A percentile compares a stretch with the other conserved stretches of the same genome.
Conservation (phyloP, 2,797 vertebrate genomes). For the Allobates femoralis region DNA sequence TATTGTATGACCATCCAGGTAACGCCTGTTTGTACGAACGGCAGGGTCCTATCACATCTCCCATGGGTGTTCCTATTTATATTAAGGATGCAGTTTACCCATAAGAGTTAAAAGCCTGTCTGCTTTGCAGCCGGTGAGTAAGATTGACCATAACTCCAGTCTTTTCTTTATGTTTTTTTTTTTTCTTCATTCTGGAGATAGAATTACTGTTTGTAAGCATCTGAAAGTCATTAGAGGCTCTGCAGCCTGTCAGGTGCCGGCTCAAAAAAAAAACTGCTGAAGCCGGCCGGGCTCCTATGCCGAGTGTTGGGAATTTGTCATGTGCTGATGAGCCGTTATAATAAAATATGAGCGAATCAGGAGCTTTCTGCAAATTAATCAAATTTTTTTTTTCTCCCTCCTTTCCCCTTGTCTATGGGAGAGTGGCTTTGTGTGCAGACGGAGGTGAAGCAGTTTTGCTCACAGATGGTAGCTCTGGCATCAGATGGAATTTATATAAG, state of each 20-base stretch:
- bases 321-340: slow-evolving; percentile 91
- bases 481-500: slow-evolving; percentile 94
- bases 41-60: slow-evolving; percentile 64
- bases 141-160: slow-evolving; percentile 77
- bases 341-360: slow-evolving; percentile 94
- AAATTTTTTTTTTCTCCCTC: slow-evolving; percentile 65
- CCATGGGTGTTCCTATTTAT: slow-evolving; percentile 67
- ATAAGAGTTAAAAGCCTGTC: slow-evolving; percentile 76
- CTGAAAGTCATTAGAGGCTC: slow-evolving; percentile 91
- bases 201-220: slow-evolving; percentile 92
- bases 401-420: slow-evolving; percentile 80
- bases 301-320: slow-evolving; percentile 86
- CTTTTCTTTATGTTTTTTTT: slow-evolving; percentile 74
- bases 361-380: slow-evolving; percentile 93
- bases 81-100: slow-evolving; percentile 60
- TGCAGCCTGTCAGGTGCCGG: slow-evolving; percentile 89
- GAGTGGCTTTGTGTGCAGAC: slow-evolving; percentile 85
- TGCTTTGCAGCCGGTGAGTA: slow-evolving; percentile 79
- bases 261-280: slow-evolving; percentile 83
- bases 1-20: slow-evolving; percentile 8
- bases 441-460: slow-evolving; percentile 86
- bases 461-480: slow-evolving; percentile 91
- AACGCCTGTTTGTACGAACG: slow-evolving; percentile 29
- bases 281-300: slow-evolving; percentile 84
- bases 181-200: slow-evolving; percentile 81